Conservation (phyloP, 2,113 vertebrate genomes). For the Epinephelus lanceolatus region DNA sequence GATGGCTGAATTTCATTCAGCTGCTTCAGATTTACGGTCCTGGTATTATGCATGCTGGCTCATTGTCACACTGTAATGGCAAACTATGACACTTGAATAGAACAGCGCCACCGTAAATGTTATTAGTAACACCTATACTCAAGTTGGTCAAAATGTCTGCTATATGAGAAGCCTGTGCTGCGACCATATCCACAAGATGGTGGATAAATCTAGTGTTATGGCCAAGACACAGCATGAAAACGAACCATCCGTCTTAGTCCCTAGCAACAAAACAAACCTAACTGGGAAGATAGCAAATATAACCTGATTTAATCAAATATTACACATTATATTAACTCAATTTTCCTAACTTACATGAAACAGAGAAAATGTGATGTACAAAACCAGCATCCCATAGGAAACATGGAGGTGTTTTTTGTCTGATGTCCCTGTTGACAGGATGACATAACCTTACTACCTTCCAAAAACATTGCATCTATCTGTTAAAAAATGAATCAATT, state of each 20-base stretch:
- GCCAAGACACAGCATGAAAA: background rate
- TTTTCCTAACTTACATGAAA: background rate
- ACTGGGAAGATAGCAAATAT: no score
- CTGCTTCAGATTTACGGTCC: background rate
- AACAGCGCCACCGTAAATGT: background rate
- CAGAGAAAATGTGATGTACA: background rate
- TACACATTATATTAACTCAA: no score
- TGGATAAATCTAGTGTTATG: background rate
- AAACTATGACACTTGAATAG: background rate
- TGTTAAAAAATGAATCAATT: background rate
- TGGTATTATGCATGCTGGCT: no score
- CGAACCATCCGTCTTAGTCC: background rate
- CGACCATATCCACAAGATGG: background rate
- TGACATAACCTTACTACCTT: background rate
- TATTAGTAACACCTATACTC: background rate
- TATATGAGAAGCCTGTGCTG: background rate
- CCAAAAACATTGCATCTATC: background rate
- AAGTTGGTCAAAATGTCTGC: background rate
- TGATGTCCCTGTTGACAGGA: background rate
- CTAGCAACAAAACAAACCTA: no score
- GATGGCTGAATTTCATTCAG: background rate
- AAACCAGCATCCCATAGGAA: background rate
- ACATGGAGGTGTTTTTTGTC: background rate
- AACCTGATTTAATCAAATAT: no score
- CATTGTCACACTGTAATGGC: no score